phyloP scores from a whole-genome alignment of 2,113 vertebrate genomes.

The Girardinichthys multiradiatus region DNA sequence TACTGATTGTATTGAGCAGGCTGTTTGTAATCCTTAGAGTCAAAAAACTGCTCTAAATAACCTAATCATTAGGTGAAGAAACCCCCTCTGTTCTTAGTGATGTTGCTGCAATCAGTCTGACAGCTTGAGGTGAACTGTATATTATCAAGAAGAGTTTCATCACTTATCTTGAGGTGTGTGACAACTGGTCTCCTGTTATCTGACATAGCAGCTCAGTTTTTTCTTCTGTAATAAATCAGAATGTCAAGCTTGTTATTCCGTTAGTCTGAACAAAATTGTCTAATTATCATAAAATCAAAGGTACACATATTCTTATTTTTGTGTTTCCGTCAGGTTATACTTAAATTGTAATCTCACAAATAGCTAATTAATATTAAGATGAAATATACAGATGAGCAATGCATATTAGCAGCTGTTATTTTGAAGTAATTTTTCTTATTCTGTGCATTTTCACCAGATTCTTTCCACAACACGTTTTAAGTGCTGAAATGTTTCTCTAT shows the following conservation, averaged over 20 bases:
- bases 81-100: constrained; percentile 43
- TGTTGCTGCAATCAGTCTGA: constrained; percentile 23
- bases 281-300: not conserved
- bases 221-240: too few relatives aligned
- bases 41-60: constrained; percentile 27
- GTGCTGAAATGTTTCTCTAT: not conserved
- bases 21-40: not conserved
- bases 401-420: not conserved
- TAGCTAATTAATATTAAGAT: not conserved
- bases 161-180: constrained; percentile 1
- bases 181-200: not conserved
- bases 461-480: not conserved
- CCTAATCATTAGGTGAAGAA: constrained; percentile 32
- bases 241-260: too few relatives aligned
- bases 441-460: not conserved
- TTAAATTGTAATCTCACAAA: not conserved
- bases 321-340: not conserved
- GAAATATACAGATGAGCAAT: too few relatives aligned
- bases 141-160: not conserved
- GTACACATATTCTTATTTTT: not conserved
- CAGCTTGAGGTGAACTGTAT: constrained; percentile 2
- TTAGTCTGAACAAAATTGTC: too few relatives aligned
- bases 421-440: not conserved
- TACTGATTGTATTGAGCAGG: not conserved
- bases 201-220: too few relatives aligned